Evolutionary conservation across 64 coral and sea anemone genomes (phyloP).

Genomic region (Astreopora myriophthalma): DNA sequence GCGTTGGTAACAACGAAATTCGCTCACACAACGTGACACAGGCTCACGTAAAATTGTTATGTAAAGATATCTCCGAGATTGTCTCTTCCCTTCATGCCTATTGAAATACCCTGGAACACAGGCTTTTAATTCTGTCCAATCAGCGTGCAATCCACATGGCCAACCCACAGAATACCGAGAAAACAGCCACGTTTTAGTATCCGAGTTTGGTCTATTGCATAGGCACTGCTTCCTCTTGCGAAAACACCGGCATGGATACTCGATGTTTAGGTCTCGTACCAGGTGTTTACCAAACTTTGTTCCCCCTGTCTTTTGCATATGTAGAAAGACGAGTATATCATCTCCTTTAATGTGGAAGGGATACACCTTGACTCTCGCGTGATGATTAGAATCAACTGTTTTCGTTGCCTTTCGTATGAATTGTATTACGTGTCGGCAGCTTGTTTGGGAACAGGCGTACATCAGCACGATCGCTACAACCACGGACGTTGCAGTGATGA

Average conservation of each 20-base stretch:
- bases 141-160: constrained; percentile 94
- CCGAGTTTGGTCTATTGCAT: constrained; percentile 77
- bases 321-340: constrained; percentile 91
- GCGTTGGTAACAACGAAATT: constrained; percentile 85
- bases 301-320: constrained; percentile 97
- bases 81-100: constrained; percentile 30
- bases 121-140: constrained; percentile 82
- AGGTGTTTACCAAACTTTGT: constrained; percentile 92
- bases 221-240: constrained; percentile 32
- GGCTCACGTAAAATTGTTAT: constrained; percentile 89
- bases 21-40: constrained; percentile 83
- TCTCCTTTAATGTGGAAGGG: constrained; percentile 49
- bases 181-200: constrained; percentile 85
- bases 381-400: background rate
- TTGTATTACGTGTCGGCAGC: background rate
- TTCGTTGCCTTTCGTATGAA: background rate
- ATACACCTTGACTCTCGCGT: background rate
- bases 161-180: constrained; percentile 92
- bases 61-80: constrained; percentile 77
- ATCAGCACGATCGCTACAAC: background rate
- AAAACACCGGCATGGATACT: constrained; percentile 69
- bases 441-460: background rate
- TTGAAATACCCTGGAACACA: constrained; percentile 85
- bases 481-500: background rate
- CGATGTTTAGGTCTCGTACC: constrained; percentile 61